Evolutionary conservation across 2,113 vertebrate genomes (phyloP).

Genomic region (Fulmarus glacialis): DNA sequence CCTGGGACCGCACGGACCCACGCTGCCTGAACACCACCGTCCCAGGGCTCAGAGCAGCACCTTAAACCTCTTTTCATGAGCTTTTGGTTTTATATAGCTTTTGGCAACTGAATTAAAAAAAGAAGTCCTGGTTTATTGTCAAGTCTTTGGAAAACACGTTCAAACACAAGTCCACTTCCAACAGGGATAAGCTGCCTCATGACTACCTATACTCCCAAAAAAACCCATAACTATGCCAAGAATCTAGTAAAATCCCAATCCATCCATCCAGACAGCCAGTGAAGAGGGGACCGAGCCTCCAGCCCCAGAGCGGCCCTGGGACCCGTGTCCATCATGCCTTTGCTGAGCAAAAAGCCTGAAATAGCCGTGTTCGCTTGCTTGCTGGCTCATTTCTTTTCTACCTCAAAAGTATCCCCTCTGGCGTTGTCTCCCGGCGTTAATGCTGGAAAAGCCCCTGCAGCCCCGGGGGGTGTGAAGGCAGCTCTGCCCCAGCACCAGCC

Average conservation of each 20-base stretch:
- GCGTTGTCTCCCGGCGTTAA: accelerated
- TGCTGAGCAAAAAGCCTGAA: not conserved
- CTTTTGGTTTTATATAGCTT: not conserved
- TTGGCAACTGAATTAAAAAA: not conserved
- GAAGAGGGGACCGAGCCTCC: not conserved
- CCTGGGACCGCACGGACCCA: not conserved
- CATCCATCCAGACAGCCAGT: not conserved
- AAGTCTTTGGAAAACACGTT: not conserved
- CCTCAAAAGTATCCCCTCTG: not conserved
- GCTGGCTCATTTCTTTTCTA: not conserved
- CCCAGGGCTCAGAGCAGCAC: not conserved
- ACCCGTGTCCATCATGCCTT: accelerated
- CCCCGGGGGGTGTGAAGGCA: not conserved
- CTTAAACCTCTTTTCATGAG: not conserved
- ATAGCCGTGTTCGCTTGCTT: not conserved
- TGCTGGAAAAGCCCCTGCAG: not conserved
- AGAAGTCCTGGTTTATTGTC: not conserved
- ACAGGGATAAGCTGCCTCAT: not conserved
- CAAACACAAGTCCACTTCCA: not conserved
- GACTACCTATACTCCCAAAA: not conserved
- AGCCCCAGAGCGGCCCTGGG: not conserved
- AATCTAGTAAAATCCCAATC: not conserved
- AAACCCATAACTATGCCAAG: not conserved
- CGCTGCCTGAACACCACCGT: not conserved
- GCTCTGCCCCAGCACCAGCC: not conserved